Conservation (phyloP, 2,797 vertebrate genomes). For the Loris lydekkerianus region DNA sequence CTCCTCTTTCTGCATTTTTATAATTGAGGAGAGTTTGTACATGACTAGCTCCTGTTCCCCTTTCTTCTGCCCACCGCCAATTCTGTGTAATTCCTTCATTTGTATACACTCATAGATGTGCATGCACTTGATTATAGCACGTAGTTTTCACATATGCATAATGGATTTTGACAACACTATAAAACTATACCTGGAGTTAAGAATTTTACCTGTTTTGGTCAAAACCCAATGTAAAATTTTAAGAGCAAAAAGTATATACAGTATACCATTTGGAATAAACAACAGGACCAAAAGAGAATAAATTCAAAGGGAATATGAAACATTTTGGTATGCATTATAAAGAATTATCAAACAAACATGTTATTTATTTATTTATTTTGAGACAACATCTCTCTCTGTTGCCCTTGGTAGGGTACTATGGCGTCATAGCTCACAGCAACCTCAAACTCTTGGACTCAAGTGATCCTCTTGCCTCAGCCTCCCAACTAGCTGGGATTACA, state of each 20-base stretch:
- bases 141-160: neutral
- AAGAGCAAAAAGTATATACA: neutral
- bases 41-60: neutral
- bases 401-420: no score
- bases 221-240: conserved; percentile 41
- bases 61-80: neutral
- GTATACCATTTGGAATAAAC: conserved; percentile 1
- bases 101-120: neutral
- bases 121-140: neutral
- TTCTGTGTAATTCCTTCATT: neutral
- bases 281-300: neutral
- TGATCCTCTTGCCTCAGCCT: no score
- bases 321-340: neutral
- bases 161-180: neutral
- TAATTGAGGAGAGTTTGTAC: neutral
- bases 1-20: neutral
- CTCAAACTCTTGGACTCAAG: no score
- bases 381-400: no score
- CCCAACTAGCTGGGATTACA: no score
- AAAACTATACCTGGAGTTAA: conserved; percentile 8
- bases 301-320: neutral
- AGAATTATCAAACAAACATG: neutral
- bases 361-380: neutral
- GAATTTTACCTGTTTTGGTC: conserved; percentile 51
- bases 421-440: no score